These are phyloP conservation scores for Hemistola chrysoprasaria DNA, from an alignment of 2,888 invertebrate genomes.

Conservation along the genomic window DNA sequence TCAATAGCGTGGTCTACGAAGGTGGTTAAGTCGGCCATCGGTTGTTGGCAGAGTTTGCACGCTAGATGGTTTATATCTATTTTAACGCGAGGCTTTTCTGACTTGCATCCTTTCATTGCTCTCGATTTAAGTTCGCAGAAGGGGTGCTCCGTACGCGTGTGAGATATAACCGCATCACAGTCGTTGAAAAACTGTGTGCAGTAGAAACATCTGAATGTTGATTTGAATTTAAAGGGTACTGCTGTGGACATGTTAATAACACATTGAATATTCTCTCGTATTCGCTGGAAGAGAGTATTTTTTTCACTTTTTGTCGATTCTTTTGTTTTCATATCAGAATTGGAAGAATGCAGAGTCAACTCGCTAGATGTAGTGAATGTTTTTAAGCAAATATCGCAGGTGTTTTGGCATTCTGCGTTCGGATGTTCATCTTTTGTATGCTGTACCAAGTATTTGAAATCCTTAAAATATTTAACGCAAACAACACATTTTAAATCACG, in stretches of 20 bases:
- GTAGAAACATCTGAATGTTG: conserved; percentile 66
- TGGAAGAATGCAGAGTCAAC: conserved; percentile 39
- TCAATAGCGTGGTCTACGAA: conserved; percentile 64
- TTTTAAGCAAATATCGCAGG: too few relatives aligned
- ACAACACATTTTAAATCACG: too few relatives aligned
- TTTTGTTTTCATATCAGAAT: too few relatives aligned
- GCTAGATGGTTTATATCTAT: conserved; percentile 56
- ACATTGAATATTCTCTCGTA: conserved; percentile 63
- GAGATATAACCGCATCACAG: conserved; percentile 60
- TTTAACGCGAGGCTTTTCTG: conserved; percentile 61
- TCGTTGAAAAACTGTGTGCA: conserved; percentile 63
- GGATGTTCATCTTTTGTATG: too few relatives aligned
- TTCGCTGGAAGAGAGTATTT: conserved; percentile 24
- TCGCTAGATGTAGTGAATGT: conserved; percentile 36
- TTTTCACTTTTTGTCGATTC: too few relatives aligned
- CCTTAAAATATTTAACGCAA: too few relatives aligned
- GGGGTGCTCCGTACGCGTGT: conserved; percentile 58
- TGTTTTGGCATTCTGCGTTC: too few relatives aligned
- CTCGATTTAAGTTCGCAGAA: conserved; percentile 61
- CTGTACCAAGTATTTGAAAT: too few relatives aligned
- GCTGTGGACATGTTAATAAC: conserved; percentile 72
- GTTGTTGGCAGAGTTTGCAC: conserved; percentile 55
- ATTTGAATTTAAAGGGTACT: conserved; percentile 66
- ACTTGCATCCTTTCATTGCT: conserved; percentile 65
- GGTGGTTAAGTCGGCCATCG: conserved; percentile 46